Conservation (phyloP, 2,888 invertebrate genomes). For the Axea sp. region DNA sequence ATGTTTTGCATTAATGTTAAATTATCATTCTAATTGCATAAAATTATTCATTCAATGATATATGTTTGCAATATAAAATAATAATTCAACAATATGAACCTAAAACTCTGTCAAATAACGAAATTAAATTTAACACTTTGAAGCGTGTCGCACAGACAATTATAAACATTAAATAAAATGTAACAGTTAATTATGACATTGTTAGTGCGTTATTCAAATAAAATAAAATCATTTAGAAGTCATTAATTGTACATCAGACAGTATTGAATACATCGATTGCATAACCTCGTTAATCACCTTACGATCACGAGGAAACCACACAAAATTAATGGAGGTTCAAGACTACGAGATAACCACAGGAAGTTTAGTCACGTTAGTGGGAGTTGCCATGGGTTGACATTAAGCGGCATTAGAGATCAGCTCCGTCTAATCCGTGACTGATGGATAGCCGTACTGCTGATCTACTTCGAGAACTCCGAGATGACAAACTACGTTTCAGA, state of each 20-base stretch:
- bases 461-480: conserved; percentile 59
- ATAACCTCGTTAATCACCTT: conserved; percentile 59
- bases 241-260: conserved; percentile 37
- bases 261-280: conserved; percentile 47
- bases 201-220: too few relatives aligned
- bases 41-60: too few relatives aligned
- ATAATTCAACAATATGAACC: too few relatives aligned
- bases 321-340: conserved; percentile 57
- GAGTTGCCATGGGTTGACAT: conserved; percentile 64
- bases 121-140: too few relatives aligned
- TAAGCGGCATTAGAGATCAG: conserved; percentile 69
- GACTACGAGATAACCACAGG: conserved; percentile 60
- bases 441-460: conserved; percentile 65
- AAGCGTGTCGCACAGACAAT: too few relatives aligned
- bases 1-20: too few relatives aligned
- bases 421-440: conserved; percentile 68
- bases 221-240: too few relatives aligned
- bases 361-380: conserved; percentile 69
- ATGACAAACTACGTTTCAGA: conserved; percentile 44
- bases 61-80: too few relatives aligned
- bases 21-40: too few relatives aligned
- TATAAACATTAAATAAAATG: too few relatives aligned
- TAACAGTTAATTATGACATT: too few relatives aligned
- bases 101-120: too few relatives aligned
- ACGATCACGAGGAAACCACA: conserved; percentile 40